Conservation (phyloP, 2,113 vertebrate genomes). For the Psilopogon haemacephalus region DNA sequence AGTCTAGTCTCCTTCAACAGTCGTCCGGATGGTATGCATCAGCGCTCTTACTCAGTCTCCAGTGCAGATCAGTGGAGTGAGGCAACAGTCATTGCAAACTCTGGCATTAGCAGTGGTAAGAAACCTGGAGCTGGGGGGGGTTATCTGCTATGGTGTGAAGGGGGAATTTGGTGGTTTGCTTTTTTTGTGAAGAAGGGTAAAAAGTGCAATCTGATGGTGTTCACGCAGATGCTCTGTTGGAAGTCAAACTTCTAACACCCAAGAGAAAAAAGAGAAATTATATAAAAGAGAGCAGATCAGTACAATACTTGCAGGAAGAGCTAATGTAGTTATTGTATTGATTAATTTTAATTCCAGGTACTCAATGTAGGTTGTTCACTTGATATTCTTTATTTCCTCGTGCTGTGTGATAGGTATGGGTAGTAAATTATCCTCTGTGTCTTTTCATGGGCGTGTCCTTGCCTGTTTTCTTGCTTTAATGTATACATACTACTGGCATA, state of each 20-base stretch:
- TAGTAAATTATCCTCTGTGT: background rate
- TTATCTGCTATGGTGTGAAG: background rate
- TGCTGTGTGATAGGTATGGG: background rate
- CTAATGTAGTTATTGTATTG: background rate
- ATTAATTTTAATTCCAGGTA: background rate
- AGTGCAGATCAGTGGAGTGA: conserved; percentile 98
- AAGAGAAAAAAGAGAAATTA: background rate
- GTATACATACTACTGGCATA: background rate
- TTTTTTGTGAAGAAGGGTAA: background rate
- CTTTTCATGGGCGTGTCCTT: background rate
- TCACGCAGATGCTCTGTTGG: background rate
- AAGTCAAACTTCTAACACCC: background rate
- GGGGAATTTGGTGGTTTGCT: background rate
- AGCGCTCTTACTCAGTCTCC: conserved; percentile 96
- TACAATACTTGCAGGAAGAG: background rate
- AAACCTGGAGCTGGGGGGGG: conserved; percentile 11
- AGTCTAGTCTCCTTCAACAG: conserved; percentile 92
- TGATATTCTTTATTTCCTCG: background rate
- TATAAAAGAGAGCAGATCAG: background rate
- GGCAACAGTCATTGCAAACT: conserved; percentile 95
- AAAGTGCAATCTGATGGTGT: accelerated
- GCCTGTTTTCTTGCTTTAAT: background rate
- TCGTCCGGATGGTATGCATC: conserved; percentile 92
- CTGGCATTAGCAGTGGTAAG: conserved; percentile 94
- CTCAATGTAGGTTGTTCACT: background rate